phyloP scores from a whole-genome alignment of 1,140 invertebrate genomes.

The Hyles euphorbiae region DNA sequence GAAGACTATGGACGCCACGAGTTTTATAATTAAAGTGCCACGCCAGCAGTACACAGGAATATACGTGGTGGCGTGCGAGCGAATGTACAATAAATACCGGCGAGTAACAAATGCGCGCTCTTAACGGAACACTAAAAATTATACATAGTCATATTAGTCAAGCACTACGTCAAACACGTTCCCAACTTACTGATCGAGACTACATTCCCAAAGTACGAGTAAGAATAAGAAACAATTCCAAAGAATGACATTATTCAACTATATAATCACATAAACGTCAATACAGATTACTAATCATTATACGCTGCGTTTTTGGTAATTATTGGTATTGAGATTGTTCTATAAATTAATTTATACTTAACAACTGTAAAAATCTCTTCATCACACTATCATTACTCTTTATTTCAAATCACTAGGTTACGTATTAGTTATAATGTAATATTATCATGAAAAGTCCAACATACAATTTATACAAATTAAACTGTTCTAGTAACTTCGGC shows the following conservation, averaged over 20 bases:
- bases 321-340: conserved; percentile 75
- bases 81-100: background rate
- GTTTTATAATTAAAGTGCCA: background rate
- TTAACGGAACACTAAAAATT: background rate
- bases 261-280: conserved; percentile 58
- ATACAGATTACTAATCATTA: conserved; percentile 63
- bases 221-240: conserved; percentile 21
- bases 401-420: conserved; percentile 73
- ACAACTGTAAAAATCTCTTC: conserved; percentile 76
- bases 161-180: conserved; percentile 48
- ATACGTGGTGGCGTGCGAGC: background rate
- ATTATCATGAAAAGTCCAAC: conserved; percentile 73
- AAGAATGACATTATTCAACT: conserved; percentile 43
- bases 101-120: background rate
- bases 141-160: conserved; percentile 22
- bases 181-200: background rate
- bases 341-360: conserved; percentile 76
- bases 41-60: background rate
- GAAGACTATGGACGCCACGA: conserved; percentile 1
- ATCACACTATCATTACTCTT: conserved; percentile 72
- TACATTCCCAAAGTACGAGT: background rate
- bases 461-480: conserved; percentile 76
- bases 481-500: conserved; percentile 66
- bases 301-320: conserved; percentile 75
- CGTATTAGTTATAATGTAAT: conserved; percentile 74